Base-by-base conservation (phyloP, 2,113 vertebrate genomes). In the Lota lota region DNA sequence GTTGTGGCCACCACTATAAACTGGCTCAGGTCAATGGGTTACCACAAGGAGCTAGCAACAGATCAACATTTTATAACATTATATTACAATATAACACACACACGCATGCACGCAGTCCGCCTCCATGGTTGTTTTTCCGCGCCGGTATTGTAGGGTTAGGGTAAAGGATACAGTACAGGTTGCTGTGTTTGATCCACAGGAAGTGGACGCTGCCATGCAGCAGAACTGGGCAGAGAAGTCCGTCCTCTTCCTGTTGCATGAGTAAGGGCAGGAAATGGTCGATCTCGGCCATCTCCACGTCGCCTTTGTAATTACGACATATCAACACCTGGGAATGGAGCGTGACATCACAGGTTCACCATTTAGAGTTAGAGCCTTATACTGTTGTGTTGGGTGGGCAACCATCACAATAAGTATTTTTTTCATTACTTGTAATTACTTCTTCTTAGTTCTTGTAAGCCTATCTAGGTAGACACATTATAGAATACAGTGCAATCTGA, bases 181-280 rank as follows among this genome's bases (percentile, higher is more conserved):
- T 98, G 93, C 89, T 93, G 86, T 98, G 91, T 56, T 97, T 97
- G 92, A 98, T 95, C 96, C 96, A 98, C 64, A 98, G 82, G 84
- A 97, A 98, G 74, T 97, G 95, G 14, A 96, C 90, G 0, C 20
- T 87, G 77, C 95, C 95, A 0, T 87, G 91, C 19, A 91, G 86
- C 66, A 98, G 85, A 0, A 98, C 89, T 0, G 96, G 96, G 0
- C 92, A 86, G 28, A 94, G 57, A 0, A 92, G 84, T 0, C 95
- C 94, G 60, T 97, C 96, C 67, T 97, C 96, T 75, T 98, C 96
- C 4, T 87, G 89, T 61, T 94, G 94, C 93, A 94, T 91, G 17
- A 98, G 88, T 33, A 95, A 77, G 0, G 93, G 92, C 90, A 97
- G 87, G 87, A 98, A 98, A 87, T 93, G 88, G 51, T 98, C 96